A percentile compares a stretch with the other conserved stretches of the same genome.
These are phyloP conservation scores for Drosophila formosana DNA, from an alignment of 2,888 invertebrate species.

Conservation along the genomic window DNA sequence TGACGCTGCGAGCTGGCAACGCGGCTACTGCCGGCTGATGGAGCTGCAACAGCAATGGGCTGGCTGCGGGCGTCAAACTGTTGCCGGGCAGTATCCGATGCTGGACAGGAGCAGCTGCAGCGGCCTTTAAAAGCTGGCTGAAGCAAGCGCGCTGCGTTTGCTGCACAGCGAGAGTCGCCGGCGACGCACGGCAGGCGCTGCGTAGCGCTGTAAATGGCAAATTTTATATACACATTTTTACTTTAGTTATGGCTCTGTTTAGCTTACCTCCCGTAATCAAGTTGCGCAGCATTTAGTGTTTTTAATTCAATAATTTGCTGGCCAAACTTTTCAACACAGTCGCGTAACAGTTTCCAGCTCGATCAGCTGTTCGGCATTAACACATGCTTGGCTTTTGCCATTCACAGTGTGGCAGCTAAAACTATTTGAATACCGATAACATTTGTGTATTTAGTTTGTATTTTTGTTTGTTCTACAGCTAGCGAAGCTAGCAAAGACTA, in stretches of 20 bases:
- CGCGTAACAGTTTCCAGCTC: constrained; percentile 32
- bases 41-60: constrained; percentile 24
- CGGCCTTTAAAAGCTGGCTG: constrained; percentile 28
- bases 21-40: constrained; percentile 7
- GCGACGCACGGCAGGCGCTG: constrained; percentile 47
- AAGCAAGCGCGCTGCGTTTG: constrained; percentile 56
- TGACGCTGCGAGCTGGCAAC: constrained; percentile 87
- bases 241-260: background rate
- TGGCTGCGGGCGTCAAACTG: constrained; percentile 11
- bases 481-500: constrained; percentile 20
- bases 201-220: constrained; percentile 55
- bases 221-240: too few relatives aligned
- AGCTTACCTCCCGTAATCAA: constrained; percentile 73
- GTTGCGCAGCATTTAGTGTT: constrained; percentile 77
- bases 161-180: constrained; percentile 38
- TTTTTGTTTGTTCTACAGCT: constrained; percentile 13
- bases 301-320: background rate
- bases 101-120: constrained; percentile 20
- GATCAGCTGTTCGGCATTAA: constrained; percentile 28
- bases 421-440: constrained; percentile 16
- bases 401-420: constrained; percentile 24
- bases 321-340: constrained; percentile 8
- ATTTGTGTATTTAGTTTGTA: constrained; percentile 13
- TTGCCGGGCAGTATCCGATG: constrained; percentile 24
- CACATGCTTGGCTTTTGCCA: constrained; percentile 48